These are phyloP conservation scores for Polymixis lichenea DNA, from an alignment of 2,888 invertebrate genomes.

Conservation along the genomic window DNA sequence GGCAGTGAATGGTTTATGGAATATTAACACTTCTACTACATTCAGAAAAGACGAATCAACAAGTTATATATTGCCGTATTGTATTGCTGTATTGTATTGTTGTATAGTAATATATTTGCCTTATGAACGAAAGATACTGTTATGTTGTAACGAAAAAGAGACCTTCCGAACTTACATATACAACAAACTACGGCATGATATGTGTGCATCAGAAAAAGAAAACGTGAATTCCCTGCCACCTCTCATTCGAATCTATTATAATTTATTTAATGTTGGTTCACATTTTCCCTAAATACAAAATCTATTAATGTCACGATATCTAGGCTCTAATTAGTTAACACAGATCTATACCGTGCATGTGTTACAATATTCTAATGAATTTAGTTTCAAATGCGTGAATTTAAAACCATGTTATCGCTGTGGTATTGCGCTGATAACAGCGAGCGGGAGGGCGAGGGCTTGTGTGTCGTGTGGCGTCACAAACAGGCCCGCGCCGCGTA, in stretches of 20 bases:
- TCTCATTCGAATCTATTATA: constrained; percentile 2
- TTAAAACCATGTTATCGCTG: constrained; percentile 28
- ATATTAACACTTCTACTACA: not conserved
- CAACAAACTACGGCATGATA: not conserved
- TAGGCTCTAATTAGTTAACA: constrained; percentile 1
- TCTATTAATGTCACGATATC: not conserved
- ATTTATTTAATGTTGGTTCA: not conserved
- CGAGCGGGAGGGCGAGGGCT: not conserved
- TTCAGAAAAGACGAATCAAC: not conserved
- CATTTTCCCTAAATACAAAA: constrained; percentile 1
- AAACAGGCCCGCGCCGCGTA: not conserved
- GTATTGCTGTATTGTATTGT: too few species aligned
- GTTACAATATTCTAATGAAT: constrained; percentile 17
- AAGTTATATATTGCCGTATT: not conserved
- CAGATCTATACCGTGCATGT: not conserved
- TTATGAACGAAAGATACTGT: not conserved
- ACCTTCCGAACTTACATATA: not conserved
- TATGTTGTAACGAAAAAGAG: not conserved
- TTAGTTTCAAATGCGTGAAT: constrained; percentile 4
- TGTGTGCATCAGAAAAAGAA: not conserved
- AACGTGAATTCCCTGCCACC: not conserved
- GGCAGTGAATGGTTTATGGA: not conserved
- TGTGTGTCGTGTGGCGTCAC: not conserved
- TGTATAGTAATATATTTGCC: too few species aligned
- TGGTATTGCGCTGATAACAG: constrained; percentile 7